These are phyloP conservation scores for Lagopus muta DNA, from an alignment of 2,113 vertebrate genomes.

Conservation along the genomic window DNA sequence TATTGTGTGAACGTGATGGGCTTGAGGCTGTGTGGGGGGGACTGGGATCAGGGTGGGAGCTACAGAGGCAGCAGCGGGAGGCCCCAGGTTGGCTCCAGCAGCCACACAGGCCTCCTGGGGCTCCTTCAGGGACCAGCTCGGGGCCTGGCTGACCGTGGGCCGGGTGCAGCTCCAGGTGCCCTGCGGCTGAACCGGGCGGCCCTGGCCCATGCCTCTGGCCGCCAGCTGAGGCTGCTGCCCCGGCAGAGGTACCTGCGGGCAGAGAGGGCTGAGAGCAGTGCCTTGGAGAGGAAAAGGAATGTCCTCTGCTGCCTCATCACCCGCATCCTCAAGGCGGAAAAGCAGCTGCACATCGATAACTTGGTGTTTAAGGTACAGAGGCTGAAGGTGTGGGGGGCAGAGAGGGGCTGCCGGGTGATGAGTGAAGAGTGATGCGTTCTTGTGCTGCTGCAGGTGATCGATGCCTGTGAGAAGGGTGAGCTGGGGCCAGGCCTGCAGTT, in stretches of 20 bases:
- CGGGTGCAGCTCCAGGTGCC: slow-evolving; percentile 72
- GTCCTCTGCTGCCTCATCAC: slow-evolving; percentile 90
- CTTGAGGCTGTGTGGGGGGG: fast-evolving
- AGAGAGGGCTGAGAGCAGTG: slow-evolving; percentile 83
- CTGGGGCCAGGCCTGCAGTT: slow-evolving; percentile 20
- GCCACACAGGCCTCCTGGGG: not conserved
- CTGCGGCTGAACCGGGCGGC: slow-evolving; percentile 81
- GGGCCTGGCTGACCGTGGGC: not conserved
- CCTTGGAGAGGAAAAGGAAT: slow-evolving; percentile 92
- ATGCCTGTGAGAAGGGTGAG: slow-evolving; percentile 87
- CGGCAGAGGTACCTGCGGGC: slow-evolving; percentile 87
- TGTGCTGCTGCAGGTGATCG: slow-evolving; percentile 82
- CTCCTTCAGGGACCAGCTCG: not conserved
- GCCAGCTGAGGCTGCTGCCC: slow-evolving; percentile 83
- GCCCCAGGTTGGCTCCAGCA: not conserved
- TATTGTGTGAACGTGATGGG: too few species aligned
- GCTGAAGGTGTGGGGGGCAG: not conserved
- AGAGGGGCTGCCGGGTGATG: too few species aligned
- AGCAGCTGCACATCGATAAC: slow-evolving; percentile 92
- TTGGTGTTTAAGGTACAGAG: slow-evolving; percentile 88
- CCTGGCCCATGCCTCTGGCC: slow-evolving; percentile 33
- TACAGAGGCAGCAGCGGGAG: not conserved
- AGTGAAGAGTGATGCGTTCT: too few species aligned
- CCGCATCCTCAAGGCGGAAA: slow-evolving; percentile 90
- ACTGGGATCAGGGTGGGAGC: not conserved